Evolutionary conservation across 1,140 invertebrate species (phyloP).

Genomic region (Sinonovacula constricta): DNA sequence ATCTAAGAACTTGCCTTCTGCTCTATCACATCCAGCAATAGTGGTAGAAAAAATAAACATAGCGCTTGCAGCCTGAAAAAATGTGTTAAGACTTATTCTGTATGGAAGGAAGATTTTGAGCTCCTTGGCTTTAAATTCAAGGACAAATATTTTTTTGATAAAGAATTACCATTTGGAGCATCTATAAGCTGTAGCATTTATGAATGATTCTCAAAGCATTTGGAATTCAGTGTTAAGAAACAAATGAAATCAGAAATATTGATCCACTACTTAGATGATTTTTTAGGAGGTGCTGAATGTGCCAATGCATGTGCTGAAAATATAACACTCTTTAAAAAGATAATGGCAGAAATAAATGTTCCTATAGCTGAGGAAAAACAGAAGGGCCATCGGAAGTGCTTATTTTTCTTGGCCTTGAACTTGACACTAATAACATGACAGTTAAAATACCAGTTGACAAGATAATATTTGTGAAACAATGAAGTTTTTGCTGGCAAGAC

Average conservation of each 20-base stretch:
- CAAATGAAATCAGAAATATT: not conserved
- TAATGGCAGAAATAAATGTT: not conserved
- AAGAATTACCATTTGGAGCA: slow-evolving; percentile 42
- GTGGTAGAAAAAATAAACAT: slow-evolving; percentile 6
- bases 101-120: slow-evolving; percentile 33
- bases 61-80: slow-evolving; percentile 8
- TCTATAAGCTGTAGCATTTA: slow-evolving; percentile 31
- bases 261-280: slow-evolving; percentile 47
- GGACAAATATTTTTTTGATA: slow-evolving; percentile 44
- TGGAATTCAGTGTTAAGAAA: slow-evolving; percentile 20
- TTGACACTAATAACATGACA: slow-evolving; percentile 28
- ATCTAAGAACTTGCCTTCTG: slow-evolving; percentile 28
- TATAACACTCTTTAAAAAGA: not conserved
- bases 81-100: slow-evolving; percentile 42
- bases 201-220: slow-evolving; percentile 30
- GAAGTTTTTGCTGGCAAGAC: not conserved
- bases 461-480: not conserved
- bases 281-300: slow-evolving; percentile 8
- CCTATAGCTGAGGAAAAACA: slow-evolving; percentile 36
- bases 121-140: slow-evolving; percentile 38
- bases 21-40: not conserved
- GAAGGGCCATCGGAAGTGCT: slow-evolving; percentile 17
- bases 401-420: slow-evolving; percentile 34
- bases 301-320: not conserved
- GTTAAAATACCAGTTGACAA: slow-evolving; percentile 28